A percentile compares a stretch with the other conserved stretches of the same genome.
These are phyloP conservation scores for Anhinga anhinga DNA, from an alignment of 2,113 vertebrate genomes.

Conservation along the genomic window DNA sequence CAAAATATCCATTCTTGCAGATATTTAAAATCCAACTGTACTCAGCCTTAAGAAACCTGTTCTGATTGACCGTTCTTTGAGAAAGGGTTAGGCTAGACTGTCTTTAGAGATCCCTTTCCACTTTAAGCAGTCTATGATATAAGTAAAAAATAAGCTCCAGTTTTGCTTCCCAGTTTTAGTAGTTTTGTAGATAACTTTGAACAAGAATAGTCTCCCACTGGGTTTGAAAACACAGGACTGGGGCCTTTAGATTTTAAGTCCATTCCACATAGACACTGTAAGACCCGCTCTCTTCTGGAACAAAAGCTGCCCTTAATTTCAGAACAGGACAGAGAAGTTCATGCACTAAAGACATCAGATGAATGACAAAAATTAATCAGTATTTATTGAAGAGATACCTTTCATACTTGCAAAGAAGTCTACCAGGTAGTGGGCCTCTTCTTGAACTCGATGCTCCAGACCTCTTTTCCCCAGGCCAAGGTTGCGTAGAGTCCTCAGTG, in stretches of 20 bases:
- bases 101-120: not conserved
- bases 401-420: slow-evolving; percentile 50
- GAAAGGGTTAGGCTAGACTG: not conserved
- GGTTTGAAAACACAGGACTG: not conserved
- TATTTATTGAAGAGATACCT: slow-evolving; percentile 27
- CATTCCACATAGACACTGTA: not conserved
- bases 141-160: not conserved
- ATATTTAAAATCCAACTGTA: not conserved
- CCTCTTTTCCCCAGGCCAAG: slow-evolving; percentile 65
- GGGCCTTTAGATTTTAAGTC: not conserved
- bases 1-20: not conserved
- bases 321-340: not conserved
- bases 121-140: not conserved
- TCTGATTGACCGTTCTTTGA: not conserved
- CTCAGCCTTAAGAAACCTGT: not conserved
- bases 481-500: slow-evolving; percentile 35
- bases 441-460: slow-evolving; percentile 57
- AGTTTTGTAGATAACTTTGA: not conserved
- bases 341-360: not conserved
- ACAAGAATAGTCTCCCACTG: not conserved
- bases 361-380: not conserved
- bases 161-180: not conserved
- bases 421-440: slow-evolving; percentile 44
- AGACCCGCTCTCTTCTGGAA: not conserved
- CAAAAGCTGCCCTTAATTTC: not conserved